phyloP scores from a whole-genome alignment of 1,140 invertebrate species.

The Tetraneura akinire region DNA sequence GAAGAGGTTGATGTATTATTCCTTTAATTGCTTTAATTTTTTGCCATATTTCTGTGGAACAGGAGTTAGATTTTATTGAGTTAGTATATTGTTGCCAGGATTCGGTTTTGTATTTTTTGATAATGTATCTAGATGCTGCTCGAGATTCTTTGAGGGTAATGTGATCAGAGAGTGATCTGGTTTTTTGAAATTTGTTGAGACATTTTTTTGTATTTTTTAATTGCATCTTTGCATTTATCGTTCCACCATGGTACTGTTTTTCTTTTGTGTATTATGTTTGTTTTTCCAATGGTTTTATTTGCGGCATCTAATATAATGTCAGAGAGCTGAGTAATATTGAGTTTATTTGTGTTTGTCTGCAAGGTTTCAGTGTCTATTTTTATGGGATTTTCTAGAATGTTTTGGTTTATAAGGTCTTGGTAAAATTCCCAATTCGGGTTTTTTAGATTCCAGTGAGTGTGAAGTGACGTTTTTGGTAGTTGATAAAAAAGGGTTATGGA shows the following conservation, averaged over 20 bases:
- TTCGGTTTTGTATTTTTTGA: background rate
- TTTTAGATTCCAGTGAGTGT: background rate
- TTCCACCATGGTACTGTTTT: background rate
- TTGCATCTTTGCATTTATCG: background rate
- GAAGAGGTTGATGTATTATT: too few relatives aligned
- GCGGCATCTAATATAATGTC: background rate
- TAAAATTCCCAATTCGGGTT: background rate
- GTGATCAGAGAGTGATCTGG: background rate
- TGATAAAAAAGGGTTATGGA: background rate
- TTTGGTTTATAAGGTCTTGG: background rate
- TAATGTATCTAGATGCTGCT: background rate
- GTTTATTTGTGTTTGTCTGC: background rate
- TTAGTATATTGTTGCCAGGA: background rate
- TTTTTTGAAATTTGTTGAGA: conserved; percentile 21
- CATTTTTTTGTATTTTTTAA: background rate
- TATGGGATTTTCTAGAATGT: background rate
- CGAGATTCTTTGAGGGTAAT: background rate
- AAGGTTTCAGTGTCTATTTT: background rate
- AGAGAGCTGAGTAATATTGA: background rate
- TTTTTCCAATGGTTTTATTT: too few relatives aligned
- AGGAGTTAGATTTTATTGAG: background rate
- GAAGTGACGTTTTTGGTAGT: background rate
- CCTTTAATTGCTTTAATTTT: background rate
- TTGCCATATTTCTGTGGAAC: background rate
- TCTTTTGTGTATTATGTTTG: too few relatives aligned